Evolutionary conservation across 2,888 invertebrate species (phyloP).

Genomic region (Subacronicta megacephala): DNA sequence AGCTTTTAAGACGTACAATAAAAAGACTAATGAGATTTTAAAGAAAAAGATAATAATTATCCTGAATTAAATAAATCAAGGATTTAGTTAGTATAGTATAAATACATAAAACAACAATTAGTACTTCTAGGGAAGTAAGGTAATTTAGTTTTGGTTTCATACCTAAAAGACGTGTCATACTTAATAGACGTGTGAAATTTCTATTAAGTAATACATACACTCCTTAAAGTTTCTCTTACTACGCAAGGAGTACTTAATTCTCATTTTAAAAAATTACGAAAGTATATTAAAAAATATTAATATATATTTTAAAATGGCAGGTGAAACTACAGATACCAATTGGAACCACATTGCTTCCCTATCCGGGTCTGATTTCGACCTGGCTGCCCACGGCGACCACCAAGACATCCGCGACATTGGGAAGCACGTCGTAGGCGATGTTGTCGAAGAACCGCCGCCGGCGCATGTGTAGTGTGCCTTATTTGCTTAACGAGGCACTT

Average conservation of each 20-base stretch:
- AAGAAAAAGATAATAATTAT: too few species aligned
- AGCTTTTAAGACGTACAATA: too few species aligned
- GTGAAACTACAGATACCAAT: slow-evolving; percentile 70
- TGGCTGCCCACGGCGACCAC: slow-evolving; percentile 88
- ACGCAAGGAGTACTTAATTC: too few species aligned
- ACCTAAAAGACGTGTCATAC: too few species aligned
- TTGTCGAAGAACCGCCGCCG: slow-evolving; percentile 62
- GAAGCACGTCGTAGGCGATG: slow-evolving; percentile 68
- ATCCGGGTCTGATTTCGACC: slow-evolving; percentile 91
- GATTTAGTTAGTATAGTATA: too few species aligned
- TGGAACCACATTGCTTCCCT: slow-evolving; percentile 89
- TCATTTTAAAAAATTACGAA: background rate
- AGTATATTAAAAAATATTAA: background rate
- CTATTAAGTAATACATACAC: too few species aligned
- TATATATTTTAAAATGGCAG: slow-evolving; percentile 41
- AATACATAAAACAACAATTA: too few species aligned
- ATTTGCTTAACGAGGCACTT: slow-evolving; percentile 2
- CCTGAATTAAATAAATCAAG: too few species aligned
- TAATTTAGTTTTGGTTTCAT: too few species aligned
- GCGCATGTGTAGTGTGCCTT: slow-evolving; percentile 69
- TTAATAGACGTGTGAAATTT: too few species aligned
- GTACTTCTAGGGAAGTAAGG: too few species aligned
- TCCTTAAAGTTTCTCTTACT: background rate
- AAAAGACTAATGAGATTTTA: too few species aligned
- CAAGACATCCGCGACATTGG: slow-evolving; percentile 70